phyloP scores from a whole-genome alignment of 2,113 vertebrate genomes.

The Sebastes schlegelii region DNA sequence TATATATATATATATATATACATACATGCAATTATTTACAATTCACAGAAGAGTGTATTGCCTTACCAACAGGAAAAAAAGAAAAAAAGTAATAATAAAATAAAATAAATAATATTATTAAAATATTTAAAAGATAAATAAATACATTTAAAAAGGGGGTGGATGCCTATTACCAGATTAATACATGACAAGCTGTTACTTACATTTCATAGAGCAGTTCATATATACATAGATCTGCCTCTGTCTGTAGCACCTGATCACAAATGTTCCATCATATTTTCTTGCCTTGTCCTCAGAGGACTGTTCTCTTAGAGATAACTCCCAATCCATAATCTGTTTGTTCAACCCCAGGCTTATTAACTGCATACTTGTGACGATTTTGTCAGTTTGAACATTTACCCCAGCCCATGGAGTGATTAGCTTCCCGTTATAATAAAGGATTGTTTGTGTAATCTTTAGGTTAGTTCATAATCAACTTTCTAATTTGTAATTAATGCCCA shows the following conservation, averaged over 20 bases:
- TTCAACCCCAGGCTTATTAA: conserved; percentile 2
- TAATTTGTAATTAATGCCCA: not conserved
- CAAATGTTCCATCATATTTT: not conserved
- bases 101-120: too few species aligned
- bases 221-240: not conserved
- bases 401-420: not conserved
- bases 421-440: not conserved
- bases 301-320: not conserved
- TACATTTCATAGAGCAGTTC: not conserved
- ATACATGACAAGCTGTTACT: too few species aligned
- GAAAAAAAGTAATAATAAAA: too few species aligned
- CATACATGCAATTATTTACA: too few species aligned
- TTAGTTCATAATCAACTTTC: conserved; percentile 4
- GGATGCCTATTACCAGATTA: too few species aligned
- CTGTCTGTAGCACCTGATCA: not conserved
- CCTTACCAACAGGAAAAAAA: too few species aligned
- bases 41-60: too few species aligned
- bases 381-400: not conserved
- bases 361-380: not conserved
- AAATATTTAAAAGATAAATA: too few species aligned
- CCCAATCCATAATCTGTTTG: not conserved
- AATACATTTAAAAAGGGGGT: too few species aligned
- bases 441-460: conserved; percentile 6
- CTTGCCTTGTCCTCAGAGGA: conserved; percentile 3
- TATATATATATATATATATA: too few species aligned